Evolutionary conservation across 2,888 invertebrate genomes (phyloP).

Genomic region (Meloe dianella): DNA sequence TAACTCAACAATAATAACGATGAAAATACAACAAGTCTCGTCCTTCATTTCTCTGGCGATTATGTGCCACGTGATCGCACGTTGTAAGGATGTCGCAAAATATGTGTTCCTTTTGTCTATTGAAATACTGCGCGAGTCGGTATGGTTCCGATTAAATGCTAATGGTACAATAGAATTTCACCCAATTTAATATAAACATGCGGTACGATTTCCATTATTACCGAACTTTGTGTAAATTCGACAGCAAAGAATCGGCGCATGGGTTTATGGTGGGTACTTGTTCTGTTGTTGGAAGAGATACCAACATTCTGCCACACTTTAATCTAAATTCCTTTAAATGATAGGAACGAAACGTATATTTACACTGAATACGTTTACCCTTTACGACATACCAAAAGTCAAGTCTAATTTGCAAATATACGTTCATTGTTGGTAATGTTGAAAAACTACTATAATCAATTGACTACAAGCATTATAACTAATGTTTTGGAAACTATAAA

Average conservation of each 20-base stretch:
- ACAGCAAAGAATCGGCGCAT: constrained; percentile 51
- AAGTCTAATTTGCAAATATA: background rate
- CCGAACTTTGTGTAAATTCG: constrained; percentile 55
- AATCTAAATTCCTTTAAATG: constrained; percentile 51
- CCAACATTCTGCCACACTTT: constrained; percentile 40
- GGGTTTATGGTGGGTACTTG: constrained; percentile 43
- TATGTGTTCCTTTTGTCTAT: constrained; percentile 58
- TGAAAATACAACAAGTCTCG: background rate
- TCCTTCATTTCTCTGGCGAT: constrained; percentile 3
- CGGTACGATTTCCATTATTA: constrained; percentile 49
- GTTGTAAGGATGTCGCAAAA: constrained; percentile 45
- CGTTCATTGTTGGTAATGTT: background rate
- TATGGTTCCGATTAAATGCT: constrained; percentile 60
- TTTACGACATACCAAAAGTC: constrained; percentile 2
- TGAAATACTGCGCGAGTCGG: constrained; percentile 50
- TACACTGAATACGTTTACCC: background rate
- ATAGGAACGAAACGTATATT: constrained; percentile 31
- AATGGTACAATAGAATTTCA: constrained; percentile 58
- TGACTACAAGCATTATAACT: background rate
- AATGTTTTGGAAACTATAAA: background rate
- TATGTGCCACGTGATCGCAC: constrained; percentile 15
- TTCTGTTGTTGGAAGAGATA: background rate
- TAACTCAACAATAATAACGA: background rate
- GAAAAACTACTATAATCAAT: background rate
- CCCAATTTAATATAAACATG: constrained; percentile 57